Percentiles rank a stretch among this genome's conserved stretches.
Conservation (phyloP, 2,888 invertebrate species). For the Galerucella nymphaeae region DNA sequence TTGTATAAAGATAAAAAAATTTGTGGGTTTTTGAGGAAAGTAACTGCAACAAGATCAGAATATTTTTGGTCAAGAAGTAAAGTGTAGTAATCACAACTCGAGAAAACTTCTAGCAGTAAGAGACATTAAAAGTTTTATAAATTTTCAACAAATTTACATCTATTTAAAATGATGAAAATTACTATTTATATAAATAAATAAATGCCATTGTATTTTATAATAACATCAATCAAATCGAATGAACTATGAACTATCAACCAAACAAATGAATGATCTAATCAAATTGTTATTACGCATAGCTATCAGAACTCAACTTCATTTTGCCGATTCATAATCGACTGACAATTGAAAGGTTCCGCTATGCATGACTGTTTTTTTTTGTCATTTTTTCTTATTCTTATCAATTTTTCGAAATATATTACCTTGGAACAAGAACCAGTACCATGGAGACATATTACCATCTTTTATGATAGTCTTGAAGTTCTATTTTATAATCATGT, state of each 20-base stretch:
- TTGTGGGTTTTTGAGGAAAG: too few relatives aligned
- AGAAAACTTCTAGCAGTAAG: too few relatives aligned
- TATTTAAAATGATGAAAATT: background rate
- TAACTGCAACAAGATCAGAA: too few relatives aligned
- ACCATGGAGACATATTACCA: too few relatives aligned
- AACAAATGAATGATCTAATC: conserved; percentile 22
- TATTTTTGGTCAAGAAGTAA: too few relatives aligned
- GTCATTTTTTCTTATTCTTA: background rate
- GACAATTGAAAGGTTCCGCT: conserved; percentile 21
- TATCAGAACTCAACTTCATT: conserved; percentile 25
- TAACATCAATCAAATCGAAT: conserved; percentile 6
- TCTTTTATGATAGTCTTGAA: too few relatives aligned
- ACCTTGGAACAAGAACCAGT: too few relatives aligned
- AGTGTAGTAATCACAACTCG: too few relatives aligned
- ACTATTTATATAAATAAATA: background rate
- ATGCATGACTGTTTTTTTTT: background rate
- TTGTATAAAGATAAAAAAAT: too few relatives aligned
- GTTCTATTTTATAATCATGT: too few relatives aligned
- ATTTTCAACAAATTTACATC: too few relatives aligned
- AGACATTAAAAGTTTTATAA: background rate
- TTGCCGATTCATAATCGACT: conserved; percentile 26
- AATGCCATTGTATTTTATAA: background rate
- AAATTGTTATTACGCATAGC: conserved; percentile 25
- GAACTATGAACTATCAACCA: conserved; percentile 21
- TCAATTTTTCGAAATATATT: too few relatives aligned